Conservation (phyloP, 2,113 vertebrate species). For the Pagrus major region DNA sequence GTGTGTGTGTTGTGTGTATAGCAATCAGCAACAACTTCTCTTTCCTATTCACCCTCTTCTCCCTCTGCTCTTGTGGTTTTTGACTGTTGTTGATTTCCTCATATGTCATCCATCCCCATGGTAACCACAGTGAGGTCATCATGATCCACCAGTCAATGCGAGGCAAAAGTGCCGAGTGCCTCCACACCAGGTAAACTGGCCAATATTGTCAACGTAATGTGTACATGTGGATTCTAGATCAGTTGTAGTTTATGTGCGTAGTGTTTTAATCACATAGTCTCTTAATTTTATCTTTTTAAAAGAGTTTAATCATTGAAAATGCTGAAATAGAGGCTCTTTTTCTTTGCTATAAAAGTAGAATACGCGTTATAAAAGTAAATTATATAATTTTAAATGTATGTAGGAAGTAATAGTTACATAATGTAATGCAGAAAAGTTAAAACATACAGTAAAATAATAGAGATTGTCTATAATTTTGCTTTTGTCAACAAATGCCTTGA, state of each 20-base stretch:
- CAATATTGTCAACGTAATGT: slow-evolving; percentile 41
- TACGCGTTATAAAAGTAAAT: background rate
- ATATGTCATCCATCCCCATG: slow-evolving; percentile 92
- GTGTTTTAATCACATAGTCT: slow-evolving; percentile 13
- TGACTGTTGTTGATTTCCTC: slow-evolving; percentile 87
- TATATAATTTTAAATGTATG: background rate
- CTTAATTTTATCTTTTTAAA: too few relatives aligned
- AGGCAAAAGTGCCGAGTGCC: slow-evolving; percentile 98
- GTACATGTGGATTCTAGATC: slow-evolving; percentile 29
- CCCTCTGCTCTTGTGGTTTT: slow-evolving; percentile 76
- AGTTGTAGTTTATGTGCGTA: slow-evolving; percentile 4
- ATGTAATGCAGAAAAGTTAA: background rate
- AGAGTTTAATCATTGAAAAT: background rate
- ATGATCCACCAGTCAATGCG: slow-evolving; percentile 97
- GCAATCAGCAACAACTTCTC: slow-evolving; percentile 32
- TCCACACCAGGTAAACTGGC: slow-evolving; percentile 95
- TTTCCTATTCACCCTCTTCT: slow-evolving; percentile 74
- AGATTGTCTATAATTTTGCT: background rate
- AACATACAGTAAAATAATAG: background rate
- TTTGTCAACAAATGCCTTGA: slow-evolving; percentile 7
- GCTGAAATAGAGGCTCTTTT: background rate
- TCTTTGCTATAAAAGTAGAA: background rate
- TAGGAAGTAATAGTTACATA: background rate
- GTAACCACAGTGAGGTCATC: slow-evolving; percentile 98
- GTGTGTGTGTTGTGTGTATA: slow-evolving; percentile 22